Base-by-base conservation (phyloP, 2,888 invertebrate species). In the Gonocerus acuteangulatus region DNA sequence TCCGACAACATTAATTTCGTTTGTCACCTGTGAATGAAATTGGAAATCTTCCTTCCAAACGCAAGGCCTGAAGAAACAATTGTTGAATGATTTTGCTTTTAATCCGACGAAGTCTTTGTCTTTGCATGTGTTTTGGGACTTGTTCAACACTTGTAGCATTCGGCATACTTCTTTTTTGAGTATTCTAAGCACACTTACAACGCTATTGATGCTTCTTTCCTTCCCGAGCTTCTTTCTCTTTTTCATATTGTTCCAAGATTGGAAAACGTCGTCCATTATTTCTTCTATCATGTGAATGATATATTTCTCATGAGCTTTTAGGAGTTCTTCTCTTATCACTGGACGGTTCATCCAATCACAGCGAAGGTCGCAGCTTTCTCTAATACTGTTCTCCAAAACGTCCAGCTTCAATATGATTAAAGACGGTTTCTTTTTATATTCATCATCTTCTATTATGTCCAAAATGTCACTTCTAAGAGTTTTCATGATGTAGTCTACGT, bases 241-340 rank as follows among this genome's bases (percentile, higher is more conserved):
- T 16, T n/a, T 22, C 2, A 39, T 36, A 2, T 27, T 13, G 16
- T 36, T 16, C 11, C 36, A 44, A 2, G 54, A 21, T n/a, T 54
- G 36, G 11, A 44, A 54, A 21, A 54, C 22, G 16, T 54, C 44
- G 13, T 54, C 54, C 39, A 54, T 54, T 1, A 54, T 39, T 23
- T 54, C 54, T 16, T 54, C 54, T 23, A 54, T 54, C 16, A 54
- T 16, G 9, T 21, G 18, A 23, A 44, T 11, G 3, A 54, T 44
- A 15, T 22, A 22, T 15, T 39, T 54, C 21, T 54, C 54, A 7
- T 23, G 18, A 22, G 15, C 4, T 42, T 44, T 42, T 2, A 54
- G 27, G 22, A 9, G 2, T 4, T 42, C 44, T 18, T 13, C 15
- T 7, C 16, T 27, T 9, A 21, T 18, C 1, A 16, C 13, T 2